phyloP scores from a whole-genome alignment of 1,140 invertebrate species.

The Macrosteles quadrilineatus region DNA sequence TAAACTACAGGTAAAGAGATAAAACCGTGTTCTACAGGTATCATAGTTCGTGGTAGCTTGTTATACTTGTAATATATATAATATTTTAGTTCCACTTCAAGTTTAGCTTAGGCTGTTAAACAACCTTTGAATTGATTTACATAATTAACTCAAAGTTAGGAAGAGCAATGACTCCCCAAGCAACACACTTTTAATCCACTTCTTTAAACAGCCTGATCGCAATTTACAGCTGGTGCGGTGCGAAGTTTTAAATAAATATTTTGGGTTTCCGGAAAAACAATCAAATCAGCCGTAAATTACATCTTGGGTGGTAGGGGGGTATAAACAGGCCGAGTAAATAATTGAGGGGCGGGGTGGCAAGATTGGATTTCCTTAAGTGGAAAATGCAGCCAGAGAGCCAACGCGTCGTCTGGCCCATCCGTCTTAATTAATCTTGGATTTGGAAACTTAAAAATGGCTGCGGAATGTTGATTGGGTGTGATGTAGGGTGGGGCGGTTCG shows the following conservation, averaged over 20 bases:
- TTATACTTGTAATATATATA: no score
- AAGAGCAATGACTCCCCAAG: no score
- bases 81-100: no score
- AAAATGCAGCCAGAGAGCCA: slow-evolving; percentile 2
- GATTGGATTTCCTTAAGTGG: slow-evolving; percentile 29
- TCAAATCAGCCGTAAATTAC: slow-evolving; percentile 25
- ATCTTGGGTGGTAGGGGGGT: background rate
- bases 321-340: slow-evolving; percentile 23
- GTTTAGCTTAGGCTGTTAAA: no score
- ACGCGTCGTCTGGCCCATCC: background rate
- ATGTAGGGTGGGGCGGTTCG: background rate
- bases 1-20: no score
- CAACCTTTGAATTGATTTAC: no score
- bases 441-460: slow-evolving; percentile 24
- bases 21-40: no score
- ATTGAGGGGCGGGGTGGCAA: slow-evolving; percentile 13
- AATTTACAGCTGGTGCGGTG: background rate
- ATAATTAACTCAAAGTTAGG: no score
- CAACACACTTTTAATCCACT: no score
- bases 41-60: no score
- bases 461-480: slow-evolving; percentile 26
- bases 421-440: slow-evolving; percentile 29
- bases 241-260: slow-evolving; percentile 10
- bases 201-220: background rate
- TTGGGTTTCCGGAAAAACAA: slow-evolving; percentile 17